These are phyloP conservation scores for Melanotaenia nigrans DNA, from an alignment of 2,797 vertebrate species.

Conservation along the genomic window DNA sequence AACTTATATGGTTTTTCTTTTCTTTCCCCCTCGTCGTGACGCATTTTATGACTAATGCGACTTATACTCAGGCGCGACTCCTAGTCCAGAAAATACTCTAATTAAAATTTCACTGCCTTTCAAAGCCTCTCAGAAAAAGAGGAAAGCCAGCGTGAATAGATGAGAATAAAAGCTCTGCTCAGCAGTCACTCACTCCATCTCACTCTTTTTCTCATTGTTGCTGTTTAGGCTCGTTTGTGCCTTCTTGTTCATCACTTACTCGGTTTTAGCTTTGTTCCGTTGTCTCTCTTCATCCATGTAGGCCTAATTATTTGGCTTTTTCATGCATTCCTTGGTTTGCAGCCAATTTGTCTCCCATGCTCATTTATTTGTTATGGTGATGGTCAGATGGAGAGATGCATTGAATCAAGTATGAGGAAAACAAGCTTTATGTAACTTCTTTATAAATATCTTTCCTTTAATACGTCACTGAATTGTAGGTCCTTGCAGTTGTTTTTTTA, in stretches of 20 bases:
- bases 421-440: background rate
- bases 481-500: constrained; percentile 9
- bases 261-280: constrained; percentile 48
- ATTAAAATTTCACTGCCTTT: constrained; percentile 61
- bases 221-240: background rate
- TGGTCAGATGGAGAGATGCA: constrained; percentile 39
- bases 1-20: too few relatives aligned
- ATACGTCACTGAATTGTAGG: constrained; percentile 5
- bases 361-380: constrained; percentile 23
- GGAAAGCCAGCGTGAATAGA: constrained; percentile 31
- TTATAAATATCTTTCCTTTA: constrained; percentile 11
- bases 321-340: constrained; percentile 40
- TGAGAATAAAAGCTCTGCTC: constrained; percentile 31
- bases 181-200: constrained; percentile 56
- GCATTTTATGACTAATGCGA: too few relatives aligned
- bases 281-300: constrained; percentile 36
- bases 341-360: constrained; percentile 43
- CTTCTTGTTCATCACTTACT: constrained; percentile 55
- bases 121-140: constrained; percentile 41
- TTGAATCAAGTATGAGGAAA: constrained; percentile 15
- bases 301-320: constrained; percentile 59
- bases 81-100: constrained; percentile 21
- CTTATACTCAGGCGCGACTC: too few relatives aligned
- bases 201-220: constrained; percentile 31
- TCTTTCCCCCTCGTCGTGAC: too few relatives aligned